Conservation (phyloP, 2,113 vertebrate genomes). For the Telmatochromis sp. region DNA sequence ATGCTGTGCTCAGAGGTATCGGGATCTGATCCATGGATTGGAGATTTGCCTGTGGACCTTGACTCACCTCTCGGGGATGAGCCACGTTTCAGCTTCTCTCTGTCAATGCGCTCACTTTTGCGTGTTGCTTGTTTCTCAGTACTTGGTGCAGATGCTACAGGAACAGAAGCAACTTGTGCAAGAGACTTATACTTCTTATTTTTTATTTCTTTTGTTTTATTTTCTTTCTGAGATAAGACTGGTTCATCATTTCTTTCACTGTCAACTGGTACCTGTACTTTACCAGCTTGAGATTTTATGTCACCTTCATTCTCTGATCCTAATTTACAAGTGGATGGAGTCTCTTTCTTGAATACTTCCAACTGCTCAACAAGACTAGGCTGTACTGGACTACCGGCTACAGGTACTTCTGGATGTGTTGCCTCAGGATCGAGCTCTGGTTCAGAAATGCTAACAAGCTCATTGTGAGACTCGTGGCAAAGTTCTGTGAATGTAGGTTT, state of each 20-base stretch:
- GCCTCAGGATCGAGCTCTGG: conserved; percentile 64
- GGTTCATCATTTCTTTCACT: conserved; percentile 70
- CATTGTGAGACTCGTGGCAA: conserved; percentile 71
- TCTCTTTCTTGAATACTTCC: conserved; percentile 66
- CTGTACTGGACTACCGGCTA: conserved; percentile 31
- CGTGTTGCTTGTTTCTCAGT: conserved; percentile 86
- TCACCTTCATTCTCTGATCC: conserved; percentile 45
- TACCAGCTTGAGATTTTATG: conserved; percentile 49
- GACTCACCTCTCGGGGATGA: conserved; percentile 87
- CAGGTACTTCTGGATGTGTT: conserved; percentile 31
- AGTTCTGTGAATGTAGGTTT: conserved; percentile 54
- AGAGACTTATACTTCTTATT: conserved; percentile 80
- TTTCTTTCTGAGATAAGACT: conserved; percentile 69
- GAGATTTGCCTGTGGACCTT: conserved; percentile 82
- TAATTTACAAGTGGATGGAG: conserved; percentile 7
- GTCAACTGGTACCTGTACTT: conserved; percentile 48
- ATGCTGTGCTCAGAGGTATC: conserved; percentile 80
- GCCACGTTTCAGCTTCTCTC: conserved; percentile 88
- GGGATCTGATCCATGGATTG: conserved; percentile 75
- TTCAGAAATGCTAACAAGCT: conserved; percentile 64
- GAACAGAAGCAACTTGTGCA: conserved; percentile 59
- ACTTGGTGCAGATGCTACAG: conserved; percentile 25
- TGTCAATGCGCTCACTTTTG: conserved; percentile 95
- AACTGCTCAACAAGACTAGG: conserved; percentile 55
- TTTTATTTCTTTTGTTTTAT: conserved; percentile 74